phyloP scores from a whole-genome alignment of 2,797 vertebrate genomes.

The Furcifer pardalis region DNA sequence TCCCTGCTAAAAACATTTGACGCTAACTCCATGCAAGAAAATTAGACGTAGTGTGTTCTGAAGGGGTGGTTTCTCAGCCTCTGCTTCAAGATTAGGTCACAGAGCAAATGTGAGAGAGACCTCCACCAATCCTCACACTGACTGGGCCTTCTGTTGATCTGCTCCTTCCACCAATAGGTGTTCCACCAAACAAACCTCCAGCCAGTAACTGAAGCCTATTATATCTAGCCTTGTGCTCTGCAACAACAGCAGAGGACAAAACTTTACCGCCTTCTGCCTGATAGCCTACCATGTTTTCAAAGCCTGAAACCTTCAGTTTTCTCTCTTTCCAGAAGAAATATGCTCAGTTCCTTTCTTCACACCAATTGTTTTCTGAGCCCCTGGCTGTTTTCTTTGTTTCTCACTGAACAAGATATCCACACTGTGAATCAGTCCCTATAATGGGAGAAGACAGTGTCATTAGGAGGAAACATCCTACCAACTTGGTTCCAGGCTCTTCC shows the following conservation, averaged over 20 bases:
- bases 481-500: no score
- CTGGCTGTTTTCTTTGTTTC: no score
- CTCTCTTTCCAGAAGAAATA: not conserved
- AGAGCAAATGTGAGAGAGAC: not conserved
- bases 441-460: no score
- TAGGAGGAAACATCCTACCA: no score
- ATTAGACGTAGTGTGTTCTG: not conserved
- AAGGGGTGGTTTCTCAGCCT: not conserved
- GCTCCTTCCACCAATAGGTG: not conserved
- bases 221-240: not conserved
- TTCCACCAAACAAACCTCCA: not conserved
- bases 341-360: no score
- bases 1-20: not conserved
- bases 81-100: not conserved
- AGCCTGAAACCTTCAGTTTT: not conserved
- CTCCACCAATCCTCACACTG: not conserved
- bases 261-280: not conserved
- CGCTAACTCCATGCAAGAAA: not conserved
- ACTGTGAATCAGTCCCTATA: no score
- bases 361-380: no score
- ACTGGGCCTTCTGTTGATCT: not conserved
- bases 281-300: not conserved
- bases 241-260: not conserved
- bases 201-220: not conserved
- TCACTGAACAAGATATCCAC: no score